Conservation (phyloP, 2,888 invertebrate genomes). For the Eupithecia exiguata region DNA sequence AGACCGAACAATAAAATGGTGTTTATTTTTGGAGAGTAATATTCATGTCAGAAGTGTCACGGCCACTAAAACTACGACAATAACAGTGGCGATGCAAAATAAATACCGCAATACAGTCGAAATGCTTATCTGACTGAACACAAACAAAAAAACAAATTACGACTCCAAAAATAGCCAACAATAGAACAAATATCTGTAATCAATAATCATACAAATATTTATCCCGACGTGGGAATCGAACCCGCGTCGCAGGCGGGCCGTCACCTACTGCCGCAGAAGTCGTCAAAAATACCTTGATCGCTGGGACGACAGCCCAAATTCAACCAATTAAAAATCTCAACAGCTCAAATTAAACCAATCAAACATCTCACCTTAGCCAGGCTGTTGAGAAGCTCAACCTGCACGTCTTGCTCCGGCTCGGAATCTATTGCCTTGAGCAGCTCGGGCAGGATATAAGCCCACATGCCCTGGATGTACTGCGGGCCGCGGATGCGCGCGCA, state of each 20-base stretch:
- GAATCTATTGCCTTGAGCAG: constrained; percentile 94
- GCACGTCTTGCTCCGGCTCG: constrained; percentile 95
- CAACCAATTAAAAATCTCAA: constrained; percentile 51
- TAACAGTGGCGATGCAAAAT: not conserved
- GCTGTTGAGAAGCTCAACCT: constrained; percentile 91
- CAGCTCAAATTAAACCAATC: not conserved
- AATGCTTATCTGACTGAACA: no score
- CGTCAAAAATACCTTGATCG: not conserved
- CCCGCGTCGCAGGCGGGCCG: not conserved
- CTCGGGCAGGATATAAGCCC: constrained; percentile 94
- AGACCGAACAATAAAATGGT: no score
- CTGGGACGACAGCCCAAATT: not conserved
- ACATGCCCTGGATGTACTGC: constrained; percentile 88
- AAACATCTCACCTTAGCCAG: constrained; percentile 86
- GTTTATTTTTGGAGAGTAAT: no score
- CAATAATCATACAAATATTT: no score
- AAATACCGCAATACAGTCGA: not conserved
- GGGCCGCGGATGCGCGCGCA: constrained; percentile 93
- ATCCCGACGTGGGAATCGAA: not conserved
- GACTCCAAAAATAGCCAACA: not conserved
- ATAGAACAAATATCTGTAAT: not conserved
- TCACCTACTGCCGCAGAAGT: not conserved
- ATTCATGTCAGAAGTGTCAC: not conserved
- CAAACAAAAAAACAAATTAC: no score
- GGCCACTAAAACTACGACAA: not conserved